Evolutionary conservation across 1,140 invertebrate species (phyloP), one percentile per base, ranked within the genome.

Genomic region (Drosophila pseudoananassae): DNA sequence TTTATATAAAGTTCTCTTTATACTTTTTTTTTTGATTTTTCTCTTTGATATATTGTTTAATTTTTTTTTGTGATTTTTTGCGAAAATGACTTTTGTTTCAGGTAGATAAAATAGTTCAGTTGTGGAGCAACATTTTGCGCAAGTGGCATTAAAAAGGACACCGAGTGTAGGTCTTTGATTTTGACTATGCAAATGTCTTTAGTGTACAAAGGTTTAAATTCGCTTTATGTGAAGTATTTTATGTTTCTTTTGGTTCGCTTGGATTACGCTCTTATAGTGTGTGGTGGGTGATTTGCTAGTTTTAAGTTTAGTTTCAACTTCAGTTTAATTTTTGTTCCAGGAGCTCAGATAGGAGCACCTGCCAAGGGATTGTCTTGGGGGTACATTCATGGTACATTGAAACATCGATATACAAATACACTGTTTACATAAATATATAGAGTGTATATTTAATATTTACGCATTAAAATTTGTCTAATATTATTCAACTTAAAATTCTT

Each of bases 351-450:
- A 7, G 25, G 55, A 65, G 71, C 77, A 72, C 77, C 73, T 79
- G 63, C 81, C 70, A 80, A 73, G 89, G 89, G 89, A 91, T 91
- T 91, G 89, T 91, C 89, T 78, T 78, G 56, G 61, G 70, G 78
- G 80, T 59, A 69, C 61, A 66, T 55, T 55, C 63, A 55, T 69
- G 65, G 65, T 69, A 69, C 76, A 74, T 80, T 73, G 60, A 78
- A 82, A 85, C 82, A 82, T 85, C 61, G 65, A 85, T 88, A 88
- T 85, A 85, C 64, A 85, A 85, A 85, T 87, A 76, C 54, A 76
- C 72, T 76, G 78, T 51, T 88, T 80, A 87, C 82, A 82, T 82
- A 87, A 85, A 87, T 87, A 87, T 77, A 74, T 61, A 51, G 31
- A 17, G 29, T 54, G 33, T 53, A 58, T 63, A 53, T 43, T 23